Conservation (phyloP, 2,888 invertebrate genomes). For the Hypomecis atomaria region DNA sequence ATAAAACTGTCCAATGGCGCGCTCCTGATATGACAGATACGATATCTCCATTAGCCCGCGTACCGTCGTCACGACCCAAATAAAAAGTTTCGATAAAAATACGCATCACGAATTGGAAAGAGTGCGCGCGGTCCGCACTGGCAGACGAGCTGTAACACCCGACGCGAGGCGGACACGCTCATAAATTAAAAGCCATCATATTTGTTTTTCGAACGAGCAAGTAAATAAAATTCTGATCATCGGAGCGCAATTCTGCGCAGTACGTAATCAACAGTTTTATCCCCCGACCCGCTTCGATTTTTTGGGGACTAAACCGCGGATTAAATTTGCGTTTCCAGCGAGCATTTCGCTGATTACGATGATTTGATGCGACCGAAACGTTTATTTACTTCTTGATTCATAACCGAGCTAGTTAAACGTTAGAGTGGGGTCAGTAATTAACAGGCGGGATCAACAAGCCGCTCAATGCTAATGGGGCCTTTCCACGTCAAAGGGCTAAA, state of each 20-base stretch:
- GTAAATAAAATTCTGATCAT: constrained; percentile 79
- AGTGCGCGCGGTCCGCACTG: constrained; percentile 43
- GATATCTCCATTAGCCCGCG: constrained; percentile 77
- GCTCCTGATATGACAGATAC: constrained; percentile 76
- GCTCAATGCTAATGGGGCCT: constrained; percentile 80
- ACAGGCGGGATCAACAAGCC: constrained; percentile 79
- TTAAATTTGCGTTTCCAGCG: constrained; percentile 46
- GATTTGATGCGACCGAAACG: constrained; percentile 64
- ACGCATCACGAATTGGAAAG: constrained; percentile 64
- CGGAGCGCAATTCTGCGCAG: constrained; percentile 74
- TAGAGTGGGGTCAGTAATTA: constrained; percentile 79
- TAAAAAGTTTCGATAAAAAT: constrained; percentile 66
- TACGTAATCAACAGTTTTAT: constrained; percentile 80
- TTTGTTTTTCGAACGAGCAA: constrained; percentile 76
- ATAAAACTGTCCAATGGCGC: constrained; percentile 79
- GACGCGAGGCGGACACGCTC: constrained; percentile 62
- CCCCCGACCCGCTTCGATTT: constrained; percentile 75
- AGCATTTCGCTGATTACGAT: constrained; percentile 61
- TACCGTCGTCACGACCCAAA: constrained; percentile 71
- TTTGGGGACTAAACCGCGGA: constrained; percentile 56
- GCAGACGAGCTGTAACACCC: constrained; percentile 57
- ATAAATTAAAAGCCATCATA: constrained; percentile 82
- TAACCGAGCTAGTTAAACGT: constrained; percentile 58
- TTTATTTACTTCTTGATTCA: constrained; percentile 40
- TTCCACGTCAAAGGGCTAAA: constrained; percentile 82